These are phyloP conservation scores for Panthera leo DNA, from an alignment of 2,113 vertebrate species.

Conservation along the genomic window DNA sequence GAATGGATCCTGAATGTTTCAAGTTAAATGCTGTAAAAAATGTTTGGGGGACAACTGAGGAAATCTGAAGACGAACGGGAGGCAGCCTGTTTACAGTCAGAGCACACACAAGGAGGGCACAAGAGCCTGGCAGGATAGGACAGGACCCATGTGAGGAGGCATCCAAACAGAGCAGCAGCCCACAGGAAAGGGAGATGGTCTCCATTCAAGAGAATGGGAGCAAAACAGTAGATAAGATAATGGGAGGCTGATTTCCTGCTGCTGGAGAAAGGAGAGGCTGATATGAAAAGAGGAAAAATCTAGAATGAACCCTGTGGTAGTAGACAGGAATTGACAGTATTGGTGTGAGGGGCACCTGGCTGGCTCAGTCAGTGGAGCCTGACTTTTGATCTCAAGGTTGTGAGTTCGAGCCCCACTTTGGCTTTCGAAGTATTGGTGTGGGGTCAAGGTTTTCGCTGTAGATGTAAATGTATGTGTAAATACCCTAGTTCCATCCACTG, in stretches of 20 bases:
- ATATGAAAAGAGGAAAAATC: not conserved
- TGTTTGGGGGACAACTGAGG: not conserved
- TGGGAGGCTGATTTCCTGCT: not conserved
- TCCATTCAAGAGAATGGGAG: not conserved
- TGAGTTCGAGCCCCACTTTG: not conserved
- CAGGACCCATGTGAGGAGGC: not conserved
- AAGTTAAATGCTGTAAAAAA: not conserved
- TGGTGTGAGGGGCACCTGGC: not conserved
- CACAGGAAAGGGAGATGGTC: too few relatives aligned
- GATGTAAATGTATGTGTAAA: not conserved
- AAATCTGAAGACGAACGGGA: not conserved
- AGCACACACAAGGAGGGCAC: rapidly evolving
- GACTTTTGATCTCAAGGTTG: not conserved
- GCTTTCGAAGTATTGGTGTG: not conserved
- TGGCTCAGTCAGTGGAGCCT: not conserved
- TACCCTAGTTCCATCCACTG: not conserved
- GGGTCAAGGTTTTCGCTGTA: not conserved
- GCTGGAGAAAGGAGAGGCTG: not conserved
- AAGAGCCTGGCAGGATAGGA: too few relatives aligned
- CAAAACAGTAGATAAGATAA: not conserved
- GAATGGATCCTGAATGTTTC: not conserved
- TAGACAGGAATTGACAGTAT: not conserved
- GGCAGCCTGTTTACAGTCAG: not conserved
- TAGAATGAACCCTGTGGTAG: not conserved
- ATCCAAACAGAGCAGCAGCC: not conserved